Evolutionary conservation across 2,888 invertebrate genomes (phyloP), one percentile per base, ranked within the genome.

Genomic region (Troides aeacus): DNA sequence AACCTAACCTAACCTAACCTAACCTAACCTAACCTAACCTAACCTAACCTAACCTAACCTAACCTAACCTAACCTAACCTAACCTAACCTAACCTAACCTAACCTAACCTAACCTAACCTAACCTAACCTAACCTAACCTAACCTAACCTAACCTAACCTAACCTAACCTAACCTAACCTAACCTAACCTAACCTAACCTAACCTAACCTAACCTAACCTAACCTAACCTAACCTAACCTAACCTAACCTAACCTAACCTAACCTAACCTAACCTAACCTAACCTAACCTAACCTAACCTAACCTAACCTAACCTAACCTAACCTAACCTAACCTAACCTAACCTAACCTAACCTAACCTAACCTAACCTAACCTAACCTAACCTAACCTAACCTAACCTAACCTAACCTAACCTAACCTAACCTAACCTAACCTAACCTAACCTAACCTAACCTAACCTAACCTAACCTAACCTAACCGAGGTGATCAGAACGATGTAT

Each of bases 391-490:
- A 8, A 50, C 4, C 50, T 3, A 50, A 50, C 50, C 50, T 3
- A 50, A 50, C 50, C 50, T 3, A 50, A 50, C 50, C 50, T 3
- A 50, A 50, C 50, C 6, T 6, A 50, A 3, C 50, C 4, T 6
- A 50, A 50, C 50, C 76, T 75, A 73, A 74, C 74, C 74, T 73
- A 75, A 72, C 74, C 72, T 66, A 71, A 71, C 73, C 72, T 72
- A 72, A 67, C 70, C 73, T 70, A 71, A 71, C 70, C 70, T 72
- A 70, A 73, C 72, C 72, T 73, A 73, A 72, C 71, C 71, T 68
- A 68, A 66, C n/a, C n/a, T n/a, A n/a, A n/a, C n/a, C n/a, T n/a
- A n/a, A n/a, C n/a, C n/a, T n/a, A n/a, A n/a, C n/a, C n/a, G n/a
- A n/a, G n/a, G n/a, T n/a, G n/a, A n/a, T n/a, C n/a, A n/a, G n/a